Percentiles rank a stretch among this genome's conserved stretches.
Conservation (phyloP, 2,113 vertebrate species). For the Anseranas semipalmata region DNA sequence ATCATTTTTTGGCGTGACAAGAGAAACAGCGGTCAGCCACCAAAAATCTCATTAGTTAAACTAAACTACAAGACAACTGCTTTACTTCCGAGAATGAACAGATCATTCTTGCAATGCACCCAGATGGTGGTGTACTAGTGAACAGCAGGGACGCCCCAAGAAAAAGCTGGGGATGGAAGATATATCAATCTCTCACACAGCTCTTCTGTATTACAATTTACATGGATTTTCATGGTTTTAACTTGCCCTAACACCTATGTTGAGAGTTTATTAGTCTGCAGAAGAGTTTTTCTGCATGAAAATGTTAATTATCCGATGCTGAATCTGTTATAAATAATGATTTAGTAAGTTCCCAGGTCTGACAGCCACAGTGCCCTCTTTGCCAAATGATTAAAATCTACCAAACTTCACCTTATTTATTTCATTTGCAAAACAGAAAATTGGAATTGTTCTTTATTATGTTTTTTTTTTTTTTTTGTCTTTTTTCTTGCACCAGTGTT, state of each 20-base stretch:
- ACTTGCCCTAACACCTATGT: not conserved
- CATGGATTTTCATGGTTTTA: not conserved
- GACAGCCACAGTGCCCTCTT: not conserved
- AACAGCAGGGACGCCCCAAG: not conserved
- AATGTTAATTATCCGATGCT: not conserved
- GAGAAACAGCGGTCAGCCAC: not conserved
- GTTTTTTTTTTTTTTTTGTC: too few relatives aligned
- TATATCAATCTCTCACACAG: not conserved
- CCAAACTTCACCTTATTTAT: not conserved
- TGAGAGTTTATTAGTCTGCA: not conserved
- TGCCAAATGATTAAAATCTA: not conserved
- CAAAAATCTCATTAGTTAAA: not conserved
- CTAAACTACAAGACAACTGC: not conserved
- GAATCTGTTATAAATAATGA: not conserved
- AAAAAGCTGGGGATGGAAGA: not conserved
- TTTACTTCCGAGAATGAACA: not conserved
- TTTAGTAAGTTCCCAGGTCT: not conserved
- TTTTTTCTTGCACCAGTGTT: not conserved
- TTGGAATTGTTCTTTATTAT: not conserved
- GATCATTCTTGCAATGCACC: not conserved
- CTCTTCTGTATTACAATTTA: not conserved
- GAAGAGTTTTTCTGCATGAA: not conserved
- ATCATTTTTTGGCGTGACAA: not conserved
- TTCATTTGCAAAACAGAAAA: not conserved
- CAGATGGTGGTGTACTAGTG: not conserved